Conservation (phyloP, 2,113 vertebrate genomes). For the Numenius arquata region DNA sequence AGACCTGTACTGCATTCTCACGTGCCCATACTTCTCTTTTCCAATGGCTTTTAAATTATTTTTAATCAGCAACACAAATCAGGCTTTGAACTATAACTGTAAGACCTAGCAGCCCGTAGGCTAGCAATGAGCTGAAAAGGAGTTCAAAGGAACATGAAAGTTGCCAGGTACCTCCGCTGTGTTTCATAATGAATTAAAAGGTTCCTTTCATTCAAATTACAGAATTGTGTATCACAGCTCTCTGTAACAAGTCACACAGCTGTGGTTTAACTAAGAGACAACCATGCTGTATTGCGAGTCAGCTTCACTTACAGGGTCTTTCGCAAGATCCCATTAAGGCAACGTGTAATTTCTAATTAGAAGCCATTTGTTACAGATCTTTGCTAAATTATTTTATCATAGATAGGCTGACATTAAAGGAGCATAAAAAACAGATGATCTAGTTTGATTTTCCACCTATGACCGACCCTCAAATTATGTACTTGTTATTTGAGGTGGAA, state of each 20-base stretch:
- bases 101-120: neutral
- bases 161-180: neutral
- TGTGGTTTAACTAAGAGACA: neutral
- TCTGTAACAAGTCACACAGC: neutral
- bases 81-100: neutral
- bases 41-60: neutral
- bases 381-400: neutral
- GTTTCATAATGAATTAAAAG: neutral
- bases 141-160: constrained; percentile 9
- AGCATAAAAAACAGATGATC: fast-evolving
- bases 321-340: neutral
- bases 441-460: neutral
- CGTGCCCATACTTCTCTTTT: neutral
- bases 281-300: neutral
- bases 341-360: neutral
- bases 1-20: neutral
- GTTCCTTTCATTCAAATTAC: neutral
- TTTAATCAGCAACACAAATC: neutral
- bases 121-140: neutral
- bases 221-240: neutral
- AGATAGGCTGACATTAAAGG: neutral
- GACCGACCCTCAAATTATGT: neutral
- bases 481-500: neutral
- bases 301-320: neutral
- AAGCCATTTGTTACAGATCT: neutral